phyloP scores from a whole-genome alignment of 2,888 invertebrate species.

The Lymantria monacha region DNA sequence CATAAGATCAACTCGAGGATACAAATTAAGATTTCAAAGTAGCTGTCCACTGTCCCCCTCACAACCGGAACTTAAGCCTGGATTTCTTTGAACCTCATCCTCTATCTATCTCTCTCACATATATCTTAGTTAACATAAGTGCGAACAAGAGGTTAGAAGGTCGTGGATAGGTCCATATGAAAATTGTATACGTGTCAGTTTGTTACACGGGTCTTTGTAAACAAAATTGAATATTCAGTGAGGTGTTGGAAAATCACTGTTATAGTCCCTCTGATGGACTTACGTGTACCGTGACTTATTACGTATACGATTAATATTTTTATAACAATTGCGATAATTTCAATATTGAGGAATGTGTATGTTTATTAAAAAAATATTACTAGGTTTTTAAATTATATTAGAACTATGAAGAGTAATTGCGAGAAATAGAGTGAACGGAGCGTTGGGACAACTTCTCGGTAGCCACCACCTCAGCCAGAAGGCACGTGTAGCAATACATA shows the following conservation, averaged over 20 bases:
- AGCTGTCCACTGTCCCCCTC: conserved; percentile 54
- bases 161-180: conserved; percentile 38
- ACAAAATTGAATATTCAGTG: conserved; percentile 79
- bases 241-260: conserved; percentile 71
- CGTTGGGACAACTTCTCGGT: too few relatives aligned
- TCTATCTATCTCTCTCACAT: conserved; percentile 35
- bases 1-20: conserved; percentile 38
- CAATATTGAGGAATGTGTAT: too few relatives aligned
- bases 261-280: conserved; percentile 54
- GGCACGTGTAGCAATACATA: too few relatives aligned
- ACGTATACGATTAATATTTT: conserved; percentile 28
- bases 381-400: too few relatives aligned
- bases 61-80: conserved; percentile 36
- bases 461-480: too few relatives aligned
- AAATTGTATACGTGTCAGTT: conserved; percentile 64
- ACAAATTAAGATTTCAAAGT: conserved; percentile 54
- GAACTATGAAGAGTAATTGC: too few relatives aligned
- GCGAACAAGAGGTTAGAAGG: conserved; percentile 15
- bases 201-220: conserved; percentile 66
- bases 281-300: conserved; percentile 29
- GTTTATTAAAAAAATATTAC: too few relatives aligned
- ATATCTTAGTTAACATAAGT: not conserved
- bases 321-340: not conserved
- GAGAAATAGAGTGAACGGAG: too few relatives aligned
- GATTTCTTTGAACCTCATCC: conserved; percentile 56